phyloP scores from a whole-genome alignment of 2,888 invertebrate species.

The Troglohyphantes excavatus region DNA sequence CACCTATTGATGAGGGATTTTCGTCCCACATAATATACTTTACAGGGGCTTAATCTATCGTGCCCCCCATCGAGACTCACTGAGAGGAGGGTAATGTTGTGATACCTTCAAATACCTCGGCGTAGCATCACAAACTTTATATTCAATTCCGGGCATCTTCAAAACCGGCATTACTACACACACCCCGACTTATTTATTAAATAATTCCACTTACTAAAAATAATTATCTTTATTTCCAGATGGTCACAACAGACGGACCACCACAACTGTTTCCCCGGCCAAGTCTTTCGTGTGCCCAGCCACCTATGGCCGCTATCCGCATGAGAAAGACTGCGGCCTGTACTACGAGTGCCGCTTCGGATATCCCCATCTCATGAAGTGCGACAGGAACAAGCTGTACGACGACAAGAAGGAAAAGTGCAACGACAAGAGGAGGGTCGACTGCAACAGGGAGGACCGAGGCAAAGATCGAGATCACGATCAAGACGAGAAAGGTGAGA shows the following conservation, averaged over 20 bases:
- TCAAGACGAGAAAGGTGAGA: background rate
- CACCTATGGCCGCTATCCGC: slow-evolving; percentile 23
- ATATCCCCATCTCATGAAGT: slow-evolving; percentile 38
- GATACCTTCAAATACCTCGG: too few species aligned
- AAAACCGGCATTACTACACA: too few species aligned
- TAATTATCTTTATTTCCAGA: background rate
- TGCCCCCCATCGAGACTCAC: too few species aligned
- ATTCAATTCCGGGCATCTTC: too few species aligned
- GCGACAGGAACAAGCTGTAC: slow-evolving; percentile 37
- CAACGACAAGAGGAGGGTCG: slow-evolving; percentile 28
- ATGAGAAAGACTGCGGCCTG: slow-evolving; percentile 38
- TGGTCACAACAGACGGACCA: background rate
- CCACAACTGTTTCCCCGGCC: background rate
- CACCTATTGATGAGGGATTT: too few species aligned
- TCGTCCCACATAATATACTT: too few species aligned
- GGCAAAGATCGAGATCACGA: background rate
- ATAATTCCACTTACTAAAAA: too few species aligned
- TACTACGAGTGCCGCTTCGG: slow-evolving; percentile 58
- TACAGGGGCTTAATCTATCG: too few species aligned
- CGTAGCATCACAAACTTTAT: too few species aligned
- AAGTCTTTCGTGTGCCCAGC: slow-evolving; percentile 42
- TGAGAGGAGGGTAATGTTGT: too few species aligned
- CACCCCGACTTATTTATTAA: too few species aligned
- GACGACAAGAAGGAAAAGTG: slow-evolving; percentile 50
- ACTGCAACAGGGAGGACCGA: slow-evolving; percentile 8